Evolutionary conservation across 2,797 vertebrate species (phyloP), one percentile per base, ranked within the genome.

Genomic region (Astyanax mexicanus): DNA sequence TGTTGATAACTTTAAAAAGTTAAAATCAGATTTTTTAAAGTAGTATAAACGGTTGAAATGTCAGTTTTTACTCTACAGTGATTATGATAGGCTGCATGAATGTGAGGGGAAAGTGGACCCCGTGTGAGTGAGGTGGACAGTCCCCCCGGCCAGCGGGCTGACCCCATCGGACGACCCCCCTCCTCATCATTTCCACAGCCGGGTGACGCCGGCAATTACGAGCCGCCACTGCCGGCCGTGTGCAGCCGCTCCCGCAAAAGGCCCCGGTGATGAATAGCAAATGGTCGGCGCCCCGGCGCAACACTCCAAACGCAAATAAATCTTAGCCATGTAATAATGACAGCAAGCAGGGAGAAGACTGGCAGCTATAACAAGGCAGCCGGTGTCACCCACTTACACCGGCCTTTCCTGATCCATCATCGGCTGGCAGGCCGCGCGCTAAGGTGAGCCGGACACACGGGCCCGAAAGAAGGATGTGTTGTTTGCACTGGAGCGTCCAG

Each of bases 311-410:
- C 93, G 91, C 92, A 92, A 94, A 96, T 96, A 95, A 96, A 96
- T 96, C 95, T 95, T 94, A 92, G 92, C 86, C 87, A 86, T 95
- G 94, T 95, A 94, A 94, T 96, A 95, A 95, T 94, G 95, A 95
- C 95, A 96, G 93, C 91, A 73, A 93, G 85, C 65, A 80, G 68
- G 86, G 91, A 94, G 87, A 93, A 96, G 94, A 95, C 91, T 93
- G 93, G 93, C 94, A 95, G 93, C 91, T 93, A 93, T 95, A 96
- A 95, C 94, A 95, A 95, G 94, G 93, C 93, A 89, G 90, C 89
- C 88, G 87, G 92, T 95, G 94, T 95, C 94, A 92, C 92, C 92
- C 93, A 94, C 92, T 94, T 91, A 91, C 67, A 37, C 89, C 87
- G 89, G 82, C 89, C 92, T 92, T 92, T 93, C 90, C 91, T 94